Conservation (phyloP, 30 jellyfish, hydroid and myxozoan genomes). For the Chrysaora quinquecirrha region DNA sequence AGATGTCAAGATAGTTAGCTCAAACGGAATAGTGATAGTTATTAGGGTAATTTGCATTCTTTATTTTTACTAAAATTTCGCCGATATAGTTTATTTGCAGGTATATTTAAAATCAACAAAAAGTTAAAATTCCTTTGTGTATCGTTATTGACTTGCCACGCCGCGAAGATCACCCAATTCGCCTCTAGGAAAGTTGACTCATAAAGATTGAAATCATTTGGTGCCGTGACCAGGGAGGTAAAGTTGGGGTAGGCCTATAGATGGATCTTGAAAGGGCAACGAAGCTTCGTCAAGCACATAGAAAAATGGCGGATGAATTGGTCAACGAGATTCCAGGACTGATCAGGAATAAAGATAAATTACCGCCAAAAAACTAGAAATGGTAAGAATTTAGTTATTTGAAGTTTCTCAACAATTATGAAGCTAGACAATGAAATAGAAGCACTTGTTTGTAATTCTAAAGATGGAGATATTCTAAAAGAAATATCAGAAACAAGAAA, state of each 20-base stretch:
- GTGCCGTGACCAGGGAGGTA: background rate
- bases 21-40: too few relatives aligned
- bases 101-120: too few relatives aligned
- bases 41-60: too few relatives aligned
- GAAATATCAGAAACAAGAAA: conserved; percentile 15
- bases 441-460: background rate
- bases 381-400: conserved; percentile 8
- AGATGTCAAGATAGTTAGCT: too few relatives aligned
- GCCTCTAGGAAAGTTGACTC: too few relatives aligned
- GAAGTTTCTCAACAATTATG: conserved; percentile 1
- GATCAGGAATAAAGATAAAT: background rate
- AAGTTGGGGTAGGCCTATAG: background rate
- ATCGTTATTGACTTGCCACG: too few relatives aligned
- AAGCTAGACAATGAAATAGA: conserved; percentile 6
- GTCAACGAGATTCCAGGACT: conserved; percentile 12
- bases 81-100: too few relatives aligned
- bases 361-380: background rate
- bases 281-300: conserved; percentile 26
- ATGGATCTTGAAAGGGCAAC: background rate
- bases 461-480: conserved; percentile 26
- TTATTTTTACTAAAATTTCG: too few relatives aligned
- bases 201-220: too few relatives aligned
- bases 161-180: too few relatives aligned
- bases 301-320: conserved; percentile 1
- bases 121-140: too few relatives aligned